Base-by-base conservation (phyloP, 1,140 invertebrate genomes). In the Drosophila rhopaloa region DNA sequence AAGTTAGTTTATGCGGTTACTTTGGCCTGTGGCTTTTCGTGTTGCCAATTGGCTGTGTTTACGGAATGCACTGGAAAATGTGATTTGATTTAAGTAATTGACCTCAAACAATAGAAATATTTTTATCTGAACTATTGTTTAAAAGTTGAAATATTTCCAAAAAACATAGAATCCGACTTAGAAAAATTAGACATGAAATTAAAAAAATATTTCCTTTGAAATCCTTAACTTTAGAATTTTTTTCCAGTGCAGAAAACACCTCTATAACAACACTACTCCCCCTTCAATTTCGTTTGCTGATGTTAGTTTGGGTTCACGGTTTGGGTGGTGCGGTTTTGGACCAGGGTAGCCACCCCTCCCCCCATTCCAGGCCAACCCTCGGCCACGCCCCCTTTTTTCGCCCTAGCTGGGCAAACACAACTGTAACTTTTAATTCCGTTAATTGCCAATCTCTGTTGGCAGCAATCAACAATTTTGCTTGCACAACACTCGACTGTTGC, bases 401-500 rank as follows among this genome's bases (percentile, higher is more conserved):
- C 55, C 60, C 77, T 56, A 63, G 62, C 79, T 77, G 72, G 54
- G 57, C 85, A 88, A 88, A 89, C 85, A 89, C 68, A 90, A 91
- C 81, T 91, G 89, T 85, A 91, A 91, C 84, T 91, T 91, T 91
- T 91, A 91, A 91, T 91, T 91, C 90, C 90, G 90, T 91, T 91
- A 91, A 91, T 91, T 91, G 90, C 90, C 90, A 91, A 91, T 91
- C 90, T 91, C 90, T 91, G 90, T 91, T 88, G 85, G 82, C 81
- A 90, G 85, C 90, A 91, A 91, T 91, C 90, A 91, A 90, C 90
- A 90, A 79, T 82, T 91, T 83, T 91, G 90, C 90, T 91, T 91
- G 89, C 89, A 91, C 89, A 91, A 91, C 89, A 91, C 89, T 91
- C 81, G 73, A 91, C 85, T 80, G 80, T 90, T 90, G 84, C 81